Evolutionary conservation across 2,797 vertebrate species (phyloP).

Genomic region (Bradypodion pumilum): DNA sequence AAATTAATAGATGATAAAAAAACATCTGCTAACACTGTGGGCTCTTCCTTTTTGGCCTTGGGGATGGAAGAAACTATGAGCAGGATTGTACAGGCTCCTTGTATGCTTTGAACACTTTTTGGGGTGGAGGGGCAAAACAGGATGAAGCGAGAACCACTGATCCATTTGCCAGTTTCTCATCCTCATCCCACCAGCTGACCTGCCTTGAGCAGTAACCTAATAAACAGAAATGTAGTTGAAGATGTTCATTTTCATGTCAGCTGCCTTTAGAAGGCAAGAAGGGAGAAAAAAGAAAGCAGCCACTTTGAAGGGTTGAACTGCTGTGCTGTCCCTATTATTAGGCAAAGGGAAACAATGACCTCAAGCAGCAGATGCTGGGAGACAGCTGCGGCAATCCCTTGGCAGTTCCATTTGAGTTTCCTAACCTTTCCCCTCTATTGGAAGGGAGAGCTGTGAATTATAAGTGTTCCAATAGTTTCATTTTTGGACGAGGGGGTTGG

Average conservation of each 20-base stretch:
- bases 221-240: background rate
- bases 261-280: background rate
- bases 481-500: too few relatives aligned
- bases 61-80: background rate
- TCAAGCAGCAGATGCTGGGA: too few relatives aligned
- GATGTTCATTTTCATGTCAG: background rate
- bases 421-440: too few relatives aligned
- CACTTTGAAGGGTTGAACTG: background rate
- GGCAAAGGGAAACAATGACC: too few relatives aligned
- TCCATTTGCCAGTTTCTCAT: background rate
- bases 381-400: too few relatives aligned
- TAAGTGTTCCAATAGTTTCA: too few relatives aligned
- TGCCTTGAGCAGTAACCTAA: background rate
- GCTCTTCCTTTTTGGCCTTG: background rate
- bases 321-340: too few relatives aligned
- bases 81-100: conserved; percentile 10
- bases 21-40: background rate
- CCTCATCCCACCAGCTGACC: background rate
- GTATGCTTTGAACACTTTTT: conserved; percentile 6
- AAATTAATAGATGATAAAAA: background rate
- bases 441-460: too few relatives aligned
- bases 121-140: background rate
- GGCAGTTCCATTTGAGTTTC: too few relatives aligned
- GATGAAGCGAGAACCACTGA: background rate
- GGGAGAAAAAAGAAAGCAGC: background rate